Evolutionary conservation across 2,797 vertebrate species (phyloP), one percentile per base, ranked within the genome.

Genomic region (Coreius guichenoti): DNA sequence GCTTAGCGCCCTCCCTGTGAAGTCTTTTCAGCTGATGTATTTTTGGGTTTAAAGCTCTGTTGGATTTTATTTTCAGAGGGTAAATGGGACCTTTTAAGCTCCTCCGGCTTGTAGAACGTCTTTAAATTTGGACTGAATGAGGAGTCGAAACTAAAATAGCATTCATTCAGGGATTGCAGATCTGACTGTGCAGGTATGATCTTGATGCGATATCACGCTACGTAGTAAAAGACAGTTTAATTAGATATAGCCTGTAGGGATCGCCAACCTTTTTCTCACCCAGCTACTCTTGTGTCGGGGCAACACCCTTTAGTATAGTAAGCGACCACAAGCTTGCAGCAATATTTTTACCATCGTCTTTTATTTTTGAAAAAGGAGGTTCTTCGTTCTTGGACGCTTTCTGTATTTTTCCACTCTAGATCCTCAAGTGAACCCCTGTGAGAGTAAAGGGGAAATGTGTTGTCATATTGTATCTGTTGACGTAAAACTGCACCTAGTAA

Each of bases 21-120:
- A 43, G 61, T 77, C 26, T 70, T 33, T 87, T 83, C 19, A 76
- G 75, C 61, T 87, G 80, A 76, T 83, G 85, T 88, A 83, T 87
- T 87, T 87, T 80, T 49, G 47, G 70, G 5, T 86, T 36, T 70
- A 47, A 73, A 68, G 68, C 73, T 76, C 81, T 43, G 67, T 81
- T 88, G 73, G n/a, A 74, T 74, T 82, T 87, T 88, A 85, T 89
- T 88, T 88, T 86, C 49, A 72, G 68, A 83, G 56, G 69, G 80
- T 68, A 72, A 69, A 83, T 76, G 58, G 47, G 63, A 67, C 51
- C 74, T 88, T 88, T 90, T 89, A 84, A 85, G 82, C 85, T 73
- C 80, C 81, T 88, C 84, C 78, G 47, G 74, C 51, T 89, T 39
- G 16, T 54, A 51, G 58, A 56, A 19, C 36, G 17, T 61, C 69